Percentiles rank a stretch among this genome's conserved stretches.
phyloP scores from a whole-genome alignment of 2,113 vertebrate species.

The Calonectris borealis region DNA sequence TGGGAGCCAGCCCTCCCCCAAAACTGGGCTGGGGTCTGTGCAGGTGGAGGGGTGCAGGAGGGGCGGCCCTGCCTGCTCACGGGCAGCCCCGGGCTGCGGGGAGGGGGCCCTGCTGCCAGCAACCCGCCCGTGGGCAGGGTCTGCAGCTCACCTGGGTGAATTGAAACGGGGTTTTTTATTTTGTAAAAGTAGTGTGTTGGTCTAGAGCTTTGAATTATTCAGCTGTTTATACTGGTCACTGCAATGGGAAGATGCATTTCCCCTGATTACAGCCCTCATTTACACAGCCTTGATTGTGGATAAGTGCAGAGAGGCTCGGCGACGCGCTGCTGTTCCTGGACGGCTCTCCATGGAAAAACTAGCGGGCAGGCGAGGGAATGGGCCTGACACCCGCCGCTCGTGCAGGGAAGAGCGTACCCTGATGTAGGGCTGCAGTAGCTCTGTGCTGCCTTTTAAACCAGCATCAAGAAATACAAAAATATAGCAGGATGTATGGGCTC shows the following conservation, averaged over 20 bases:
- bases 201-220: background rate
- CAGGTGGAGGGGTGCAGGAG: background rate
- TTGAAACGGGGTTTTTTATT: accelerated
- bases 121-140: background rate
- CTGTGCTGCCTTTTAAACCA: background rate
- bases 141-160: background rate
- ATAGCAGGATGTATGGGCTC: background rate
- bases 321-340: accelerated
- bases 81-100: background rate
- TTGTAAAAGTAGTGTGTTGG: too few species aligned
- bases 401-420: background rate
- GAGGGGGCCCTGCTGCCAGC: background rate
- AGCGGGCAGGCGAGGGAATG: accelerated
- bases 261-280: background rate
- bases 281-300: background rate
- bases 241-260: background rate
- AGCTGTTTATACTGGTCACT: background rate
- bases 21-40: background rate
- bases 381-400: accelerated
- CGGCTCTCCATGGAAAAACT: background rate
- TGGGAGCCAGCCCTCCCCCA: background rate
- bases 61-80: background rate
- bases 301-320: background rate
- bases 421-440: background rate
- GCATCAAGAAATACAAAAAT: too few species aligned